phyloP scores from a whole-genome alignment of 2,113 vertebrate genomes.

The Aegotheles bennettii region DNA sequence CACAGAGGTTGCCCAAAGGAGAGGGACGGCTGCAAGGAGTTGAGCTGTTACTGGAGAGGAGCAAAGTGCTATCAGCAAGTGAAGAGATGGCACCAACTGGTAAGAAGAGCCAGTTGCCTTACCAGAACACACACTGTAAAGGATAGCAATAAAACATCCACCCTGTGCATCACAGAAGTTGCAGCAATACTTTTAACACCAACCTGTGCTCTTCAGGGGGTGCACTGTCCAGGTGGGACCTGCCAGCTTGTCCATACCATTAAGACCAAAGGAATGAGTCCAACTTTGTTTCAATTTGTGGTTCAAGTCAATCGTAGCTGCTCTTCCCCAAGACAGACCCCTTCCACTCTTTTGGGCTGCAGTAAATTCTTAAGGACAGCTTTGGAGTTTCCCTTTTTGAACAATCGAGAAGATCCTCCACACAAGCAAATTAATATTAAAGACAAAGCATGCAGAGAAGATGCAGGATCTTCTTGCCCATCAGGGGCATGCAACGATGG shows the following conservation, averaged over 20 bases:
- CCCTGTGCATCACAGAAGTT: not conserved
- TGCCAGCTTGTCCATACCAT: rapidly evolving
- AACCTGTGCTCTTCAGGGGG: not conserved
- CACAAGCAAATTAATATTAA: not conserved
- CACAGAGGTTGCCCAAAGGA: not conserved
- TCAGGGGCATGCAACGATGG: not conserved
- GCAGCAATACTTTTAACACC: not conserved
- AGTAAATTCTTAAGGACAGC: not conserved
- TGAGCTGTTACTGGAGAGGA: rapidly evolving
- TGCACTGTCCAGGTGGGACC: not conserved
- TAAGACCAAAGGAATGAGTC: not conserved
- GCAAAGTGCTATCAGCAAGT: not conserved
- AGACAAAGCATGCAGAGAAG: not conserved
- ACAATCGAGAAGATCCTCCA: not conserved
- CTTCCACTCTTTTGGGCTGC: not conserved
- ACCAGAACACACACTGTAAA: not conserved
- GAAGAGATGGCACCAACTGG: not conserved
- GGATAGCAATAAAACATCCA: not conserved
- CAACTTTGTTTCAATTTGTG: not conserved
- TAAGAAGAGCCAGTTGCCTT: not conserved
- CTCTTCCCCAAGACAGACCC: not conserved
- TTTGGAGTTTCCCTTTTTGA: not conserved
- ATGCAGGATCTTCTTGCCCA: not conserved
- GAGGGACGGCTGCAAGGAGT: not conserved
- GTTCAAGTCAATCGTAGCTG: not conserved